Evolutionary conservation across 1,140 invertebrate species (phyloP).

Genomic region (Cyclina sinensis): DNA sequence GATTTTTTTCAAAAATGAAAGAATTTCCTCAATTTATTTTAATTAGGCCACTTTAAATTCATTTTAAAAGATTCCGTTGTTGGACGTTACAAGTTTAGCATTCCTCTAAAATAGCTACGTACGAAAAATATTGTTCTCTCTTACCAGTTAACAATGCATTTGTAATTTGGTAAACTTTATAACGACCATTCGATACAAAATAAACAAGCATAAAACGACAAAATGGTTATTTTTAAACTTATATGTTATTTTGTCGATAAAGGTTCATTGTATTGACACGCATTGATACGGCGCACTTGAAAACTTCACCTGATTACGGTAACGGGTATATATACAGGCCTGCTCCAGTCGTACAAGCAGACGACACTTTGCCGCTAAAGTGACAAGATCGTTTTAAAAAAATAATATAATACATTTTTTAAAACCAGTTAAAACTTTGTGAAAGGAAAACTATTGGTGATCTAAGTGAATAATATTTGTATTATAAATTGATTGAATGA

Average conservation of each 20-base stretch:
- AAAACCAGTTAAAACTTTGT: neutral
- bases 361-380: neutral
- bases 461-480: conserved; percentile 13
- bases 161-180: neutral
- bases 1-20: no score
- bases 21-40: no score
- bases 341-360: neutral
- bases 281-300: neutral
- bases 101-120: no score
- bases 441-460: neutral
- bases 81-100: neutral
- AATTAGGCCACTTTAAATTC: no score
- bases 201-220: conserved; percentile 4
- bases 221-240: conserved; percentile 35
- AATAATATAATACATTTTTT: neutral
- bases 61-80: no score
- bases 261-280: conserved; percentile 21
- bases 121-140: no score
- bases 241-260: neutral
- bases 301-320: neutral
- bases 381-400: neutral
- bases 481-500: conserved; percentile 7
- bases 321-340: neutral
- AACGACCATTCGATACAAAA: neutral
- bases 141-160: neutral